A percentile compares a stretch with the other conserved stretches of the same genome.
These are phyloP conservation scores for Anagyrus pseudococci DNA, from an alignment of 2,888 invertebrate genomes.

Conservation along the genomic window DNA sequence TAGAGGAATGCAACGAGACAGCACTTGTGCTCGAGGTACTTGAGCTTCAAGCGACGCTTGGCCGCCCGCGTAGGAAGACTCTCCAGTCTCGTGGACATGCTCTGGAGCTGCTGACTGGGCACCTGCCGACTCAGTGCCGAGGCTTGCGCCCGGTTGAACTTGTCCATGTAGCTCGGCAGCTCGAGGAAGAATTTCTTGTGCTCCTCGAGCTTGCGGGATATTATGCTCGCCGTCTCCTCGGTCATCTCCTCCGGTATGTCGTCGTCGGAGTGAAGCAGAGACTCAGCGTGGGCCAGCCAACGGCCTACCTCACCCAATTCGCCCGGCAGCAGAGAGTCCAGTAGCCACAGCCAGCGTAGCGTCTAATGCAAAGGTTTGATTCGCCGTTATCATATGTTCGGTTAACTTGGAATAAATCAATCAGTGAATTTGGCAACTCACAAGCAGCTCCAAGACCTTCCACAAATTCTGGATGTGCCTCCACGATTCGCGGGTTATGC, in stretches of 20 bases:
- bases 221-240: conserved; percentile 86
- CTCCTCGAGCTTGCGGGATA: conserved; percentile 87
- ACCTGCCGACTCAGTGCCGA: conserved; percentile 75
- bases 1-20: conserved; percentile 92
- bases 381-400: no score
- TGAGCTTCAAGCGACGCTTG: conserved; percentile 82
- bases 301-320: conserved; percentile 86
- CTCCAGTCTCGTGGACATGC: conserved; percentile 80
- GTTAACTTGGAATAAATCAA: no score
- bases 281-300: conserved; percentile 90
- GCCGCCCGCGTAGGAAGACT: conserved; percentile 78
- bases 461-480: conserved; percentile 80
- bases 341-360: conserved; percentile 86
- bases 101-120: conserved; percentile 80
- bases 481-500: conserved; percentile 87
- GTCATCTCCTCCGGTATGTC: conserved; percentile 85
- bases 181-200: conserved; percentile 90
- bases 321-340: conserved; percentile 86
- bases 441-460: conserved; percentile 75
- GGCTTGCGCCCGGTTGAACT: conserved; percentile 78
- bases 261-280: conserved; percentile 75
- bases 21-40: conserved; percentile 92
- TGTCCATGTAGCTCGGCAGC: conserved; percentile 76
- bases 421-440: conserved; percentile 43
- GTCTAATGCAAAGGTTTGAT: conserved; percentile 64